Evolutionary conservation across 2,113 vertebrate genomes (phyloP).

Genomic region (Labrus mixtus): DNA sequence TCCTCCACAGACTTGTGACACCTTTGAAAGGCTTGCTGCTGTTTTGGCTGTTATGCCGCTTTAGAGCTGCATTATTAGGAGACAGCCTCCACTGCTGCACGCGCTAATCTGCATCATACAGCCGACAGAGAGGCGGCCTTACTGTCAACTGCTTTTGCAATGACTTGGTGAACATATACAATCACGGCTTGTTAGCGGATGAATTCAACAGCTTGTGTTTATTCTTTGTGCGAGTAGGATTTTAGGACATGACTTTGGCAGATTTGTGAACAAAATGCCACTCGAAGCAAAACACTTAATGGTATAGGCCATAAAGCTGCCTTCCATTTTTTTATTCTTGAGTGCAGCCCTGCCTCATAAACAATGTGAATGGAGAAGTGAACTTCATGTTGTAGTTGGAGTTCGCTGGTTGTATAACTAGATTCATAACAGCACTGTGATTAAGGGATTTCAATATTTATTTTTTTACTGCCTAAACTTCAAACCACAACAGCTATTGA

Average conservation of each 20-base stretch:
- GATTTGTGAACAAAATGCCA: slow-evolving; percentile 6
- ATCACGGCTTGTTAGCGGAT: neutral
- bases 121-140: neutral
- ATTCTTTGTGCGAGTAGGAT: neutral
- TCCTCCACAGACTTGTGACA: slow-evolving; percentile 51
- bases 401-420: no score
- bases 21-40: slow-evolving; percentile 7
- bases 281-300: neutral
- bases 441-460: no score
- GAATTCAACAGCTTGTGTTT: neutral
- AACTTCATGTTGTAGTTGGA: neutral
- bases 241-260: neutral
- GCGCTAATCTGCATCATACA: slow-evolving; percentile 9
- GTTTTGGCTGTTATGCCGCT: slow-evolving; percentile 22
- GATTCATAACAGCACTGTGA: no score
- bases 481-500: no score
- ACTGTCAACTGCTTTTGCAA: neutral
- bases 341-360: neutral
- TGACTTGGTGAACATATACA: neutral
- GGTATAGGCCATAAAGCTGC: neutral
- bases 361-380: no score
- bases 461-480: no score
- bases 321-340: neutral
- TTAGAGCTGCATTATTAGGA: slow-evolving; percentile 20
- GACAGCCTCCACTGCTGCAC: slow-evolving; percentile 1